A percentile compares a stretch with the other conserved stretches of the same genome.
phyloP scores from a whole-genome alignment of 2,888 invertebrate species.

The Camponotus fellah region DNA sequence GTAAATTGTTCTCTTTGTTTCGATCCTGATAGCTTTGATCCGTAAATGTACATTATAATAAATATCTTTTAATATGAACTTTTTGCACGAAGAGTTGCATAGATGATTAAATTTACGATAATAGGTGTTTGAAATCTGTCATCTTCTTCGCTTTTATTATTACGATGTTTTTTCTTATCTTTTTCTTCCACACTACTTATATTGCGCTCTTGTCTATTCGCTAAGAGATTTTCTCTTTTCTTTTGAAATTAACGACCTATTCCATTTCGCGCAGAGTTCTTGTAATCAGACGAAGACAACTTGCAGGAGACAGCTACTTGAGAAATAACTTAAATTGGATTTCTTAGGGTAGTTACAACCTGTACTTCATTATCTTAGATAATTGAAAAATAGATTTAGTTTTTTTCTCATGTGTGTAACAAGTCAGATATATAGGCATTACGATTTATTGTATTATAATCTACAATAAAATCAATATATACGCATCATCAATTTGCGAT shows the following conservation, averaged over 20 bases:
- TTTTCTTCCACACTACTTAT: background rate
- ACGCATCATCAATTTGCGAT: background rate
- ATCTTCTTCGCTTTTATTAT: conserved; percentile 1
- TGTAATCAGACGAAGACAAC: conserved; percentile 34
- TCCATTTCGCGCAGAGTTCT: conserved; percentile 33
- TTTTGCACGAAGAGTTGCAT: background rate
- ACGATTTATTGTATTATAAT: conserved; percentile 4
- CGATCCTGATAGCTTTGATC: background rate
- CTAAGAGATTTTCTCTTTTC: conserved; percentile 4
- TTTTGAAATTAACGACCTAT: conserved; percentile 36
- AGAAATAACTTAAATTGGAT: conserved; percentile 50
- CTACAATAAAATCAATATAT: background rate
- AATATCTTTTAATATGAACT: background rate
- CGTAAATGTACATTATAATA: background rate
- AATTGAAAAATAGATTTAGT: conserved; percentile 35
- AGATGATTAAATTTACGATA: conserved; percentile 13
- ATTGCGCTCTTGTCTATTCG: background rate
- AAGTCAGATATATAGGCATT: background rate
- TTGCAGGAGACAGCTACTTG: conserved; percentile 30
- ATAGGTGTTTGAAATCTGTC: background rate
- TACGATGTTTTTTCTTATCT: conserved; percentile 9
- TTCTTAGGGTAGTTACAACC: conserved; percentile 9
- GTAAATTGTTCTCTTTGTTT: background rate
- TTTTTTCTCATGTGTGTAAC: background rate
- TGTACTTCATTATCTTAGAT: conserved; percentile 10